Evolutionary conservation across 2,113 vertebrate genomes (phyloP).

Genomic region (Zosterops hypoxanthus): DNA sequence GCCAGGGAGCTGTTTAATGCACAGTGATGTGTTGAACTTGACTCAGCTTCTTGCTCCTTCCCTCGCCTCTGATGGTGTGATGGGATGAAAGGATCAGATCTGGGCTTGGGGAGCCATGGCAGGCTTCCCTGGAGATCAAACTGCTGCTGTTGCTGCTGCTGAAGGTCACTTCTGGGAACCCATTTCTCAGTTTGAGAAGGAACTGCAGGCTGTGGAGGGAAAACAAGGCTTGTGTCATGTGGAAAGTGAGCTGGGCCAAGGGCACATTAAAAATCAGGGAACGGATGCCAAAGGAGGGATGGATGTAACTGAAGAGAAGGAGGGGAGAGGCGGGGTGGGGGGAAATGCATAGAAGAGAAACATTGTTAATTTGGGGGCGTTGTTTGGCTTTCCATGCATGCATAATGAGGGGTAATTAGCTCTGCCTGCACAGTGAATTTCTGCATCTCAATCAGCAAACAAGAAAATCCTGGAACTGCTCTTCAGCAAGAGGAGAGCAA

Average conservation of each 20-base stretch:
- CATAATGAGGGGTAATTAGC: neutral
- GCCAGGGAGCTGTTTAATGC: neutral
- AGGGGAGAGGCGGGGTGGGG: neutral
- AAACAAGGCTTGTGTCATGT: neutral
- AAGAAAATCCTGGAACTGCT: neutral
- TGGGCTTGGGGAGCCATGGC: neutral
- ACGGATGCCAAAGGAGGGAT: neutral
- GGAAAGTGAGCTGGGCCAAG: neutral
- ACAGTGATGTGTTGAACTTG: neutral
- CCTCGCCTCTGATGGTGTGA: neutral
- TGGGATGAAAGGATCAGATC: neutral
- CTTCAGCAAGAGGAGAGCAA: neutral
- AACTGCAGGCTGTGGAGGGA: neutral
- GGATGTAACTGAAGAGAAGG: neutral
- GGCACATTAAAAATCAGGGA: neutral
- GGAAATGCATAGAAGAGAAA: neutral
- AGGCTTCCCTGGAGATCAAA: constrained; percentile 8
- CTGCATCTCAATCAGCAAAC: neutral
- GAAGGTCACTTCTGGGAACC: constrained; percentile 19
- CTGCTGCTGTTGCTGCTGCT: neutral
- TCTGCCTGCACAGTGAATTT: neutral
- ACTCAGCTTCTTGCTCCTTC: neutral
- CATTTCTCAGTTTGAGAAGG: neutral
- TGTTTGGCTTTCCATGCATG: neutral
- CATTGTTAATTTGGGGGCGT: neutral